Evolutionary conservation across 2,113 vertebrate genomes (phyloP), one percentile per base, ranked within the genome.

Genomic region (Cyphomyrus plagiostoma): DNA sequence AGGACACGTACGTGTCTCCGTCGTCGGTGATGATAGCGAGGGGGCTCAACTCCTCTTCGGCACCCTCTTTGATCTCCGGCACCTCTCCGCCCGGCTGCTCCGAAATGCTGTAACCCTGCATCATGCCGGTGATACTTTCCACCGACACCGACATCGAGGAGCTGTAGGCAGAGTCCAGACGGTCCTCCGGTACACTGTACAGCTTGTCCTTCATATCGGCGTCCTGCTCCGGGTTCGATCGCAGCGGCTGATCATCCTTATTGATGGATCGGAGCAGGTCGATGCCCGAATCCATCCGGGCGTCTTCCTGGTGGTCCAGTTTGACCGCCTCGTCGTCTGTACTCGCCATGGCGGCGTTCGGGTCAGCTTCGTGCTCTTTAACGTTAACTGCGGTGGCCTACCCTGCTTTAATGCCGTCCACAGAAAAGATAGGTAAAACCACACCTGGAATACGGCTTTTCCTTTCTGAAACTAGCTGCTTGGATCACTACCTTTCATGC

Each of bases 1-100:
- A 50, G 50, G 83, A 87, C 84, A 95, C 96, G 39, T 96, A 96
- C 96, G 96, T 96, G 94, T 96, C 96, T 93, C 96, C 96, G 88
- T 96, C 96, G 49, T 96, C 95, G 56, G 95, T 96, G 58, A 96
- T 93, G 8, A 92, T 93, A 0, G 94, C 93, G 88, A 96, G 92
- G 49, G 94, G 80, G 91, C 92, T 93, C 49, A 93, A 93, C 91
- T 96, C 95, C 90, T 94, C 92, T 4, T 94, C 93, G 3, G 80
- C 91, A 11, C 89, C 90, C 70, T 92, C 93, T 26, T 88, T 19
- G 50, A 7, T 30, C 35, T n/a, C 48, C 21, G 0, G 26, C 39
- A 8, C 23, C 77, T 82, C 30, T 89, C 77, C 92, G 82, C 49
- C 91, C 88, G 15, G 3, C 23, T 2, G 9, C 49, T 82, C 86